phyloP scores from a whole-genome alignment of 1,140 invertebrate species.

The Halictus rubicundus region DNA sequence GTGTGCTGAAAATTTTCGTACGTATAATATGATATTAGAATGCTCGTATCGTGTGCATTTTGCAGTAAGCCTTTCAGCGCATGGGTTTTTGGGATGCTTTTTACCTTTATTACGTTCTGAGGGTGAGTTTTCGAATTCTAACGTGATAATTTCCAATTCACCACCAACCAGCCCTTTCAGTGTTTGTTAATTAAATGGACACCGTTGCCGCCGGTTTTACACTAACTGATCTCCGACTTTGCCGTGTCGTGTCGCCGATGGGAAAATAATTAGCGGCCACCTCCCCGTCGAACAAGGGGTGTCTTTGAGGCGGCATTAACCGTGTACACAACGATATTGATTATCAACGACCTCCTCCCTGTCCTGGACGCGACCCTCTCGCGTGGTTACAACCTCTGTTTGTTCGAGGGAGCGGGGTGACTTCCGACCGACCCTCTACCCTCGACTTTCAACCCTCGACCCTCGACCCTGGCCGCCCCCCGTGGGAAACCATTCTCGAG shows the following conservation, averaged over 20 bases:
- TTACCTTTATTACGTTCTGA: too few relatives aligned
- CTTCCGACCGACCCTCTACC: conserved; percentile 12
- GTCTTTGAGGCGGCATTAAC: conserved; percentile 50
- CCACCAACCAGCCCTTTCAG: background rate
- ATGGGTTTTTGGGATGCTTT: too few relatives aligned
- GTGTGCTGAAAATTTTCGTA: too few relatives aligned
- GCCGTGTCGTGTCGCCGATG: conserved; percentile 36
- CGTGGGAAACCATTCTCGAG: background rate
- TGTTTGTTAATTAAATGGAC: conserved; percentile 55
- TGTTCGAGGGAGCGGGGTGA: background rate
- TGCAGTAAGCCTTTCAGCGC: too few relatives aligned
- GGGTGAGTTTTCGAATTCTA: conserved; percentile 19
- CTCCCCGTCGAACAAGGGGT: background rate
- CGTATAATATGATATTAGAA: too few relatives aligned
- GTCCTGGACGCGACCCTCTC: background rate
- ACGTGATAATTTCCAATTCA: background rate
- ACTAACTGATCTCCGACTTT: conserved; percentile 41
- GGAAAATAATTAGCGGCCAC: conserved; percentile 57
- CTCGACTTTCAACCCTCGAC: conserved; percentile 3
- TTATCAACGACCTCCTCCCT: conserved; percentile 6
- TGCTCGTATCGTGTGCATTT: too few relatives aligned
- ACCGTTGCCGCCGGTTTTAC: conserved; percentile 28
- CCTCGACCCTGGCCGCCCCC: conserved; percentile 5
- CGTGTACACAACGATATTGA: conserved; percentile 54
- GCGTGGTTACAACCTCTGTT: conserved; percentile 15